These are phyloP conservation scores for Margaritifera margaritifera DNA, from an alignment of 2,888 invertebrate genomes.

Conservation along the genomic window DNA sequence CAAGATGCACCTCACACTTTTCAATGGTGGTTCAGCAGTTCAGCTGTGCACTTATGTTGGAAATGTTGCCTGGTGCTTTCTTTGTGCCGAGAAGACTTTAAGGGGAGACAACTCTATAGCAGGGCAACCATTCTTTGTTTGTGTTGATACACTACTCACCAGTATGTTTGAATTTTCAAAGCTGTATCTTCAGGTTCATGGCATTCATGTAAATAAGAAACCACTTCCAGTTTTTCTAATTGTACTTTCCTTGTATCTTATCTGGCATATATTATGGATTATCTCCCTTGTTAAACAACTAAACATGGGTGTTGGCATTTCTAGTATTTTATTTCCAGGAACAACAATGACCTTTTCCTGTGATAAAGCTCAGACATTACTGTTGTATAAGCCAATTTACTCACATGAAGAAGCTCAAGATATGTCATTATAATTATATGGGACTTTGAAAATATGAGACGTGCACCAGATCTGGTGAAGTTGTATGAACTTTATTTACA, in stretches of 20 bases:
- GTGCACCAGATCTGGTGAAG: no score
- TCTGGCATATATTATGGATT: conserved; percentile 41
- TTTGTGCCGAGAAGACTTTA: conserved; percentile 77
- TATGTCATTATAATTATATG: conserved; percentile 7
- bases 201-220: conserved; percentile 44
- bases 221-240: conserved; percentile 53
- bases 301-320: conserved; percentile 31
- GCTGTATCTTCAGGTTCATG: conserved; percentile 52
- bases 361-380: conserved; percentile 75
- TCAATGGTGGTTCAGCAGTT: conserved; percentile 75
- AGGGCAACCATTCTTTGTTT: conserved; percentile 76
- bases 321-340: conserved; percentile 62
- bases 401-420: conserved; percentile 68
- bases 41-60: conserved; percentile 74
- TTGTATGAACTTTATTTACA: no score
- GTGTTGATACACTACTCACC: conserved; percentile 78
- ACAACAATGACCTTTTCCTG: conserved; percentile 78
- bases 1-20: conserved; percentile 74
- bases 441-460: conserved; percentile 2
- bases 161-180: conserved; percentile 75
- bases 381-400: conserved; percentile 75
- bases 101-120: conserved; percentile 71
- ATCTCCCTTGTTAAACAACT: conserved; percentile 9
- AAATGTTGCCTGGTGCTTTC: conserved; percentile 79
- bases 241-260: conserved; percentile 26